Percentiles rank a stretch among this genome's conserved stretches.
Conservation (phyloP, 2,113 vertebrate species). For the Tupaia tana region DNA sequence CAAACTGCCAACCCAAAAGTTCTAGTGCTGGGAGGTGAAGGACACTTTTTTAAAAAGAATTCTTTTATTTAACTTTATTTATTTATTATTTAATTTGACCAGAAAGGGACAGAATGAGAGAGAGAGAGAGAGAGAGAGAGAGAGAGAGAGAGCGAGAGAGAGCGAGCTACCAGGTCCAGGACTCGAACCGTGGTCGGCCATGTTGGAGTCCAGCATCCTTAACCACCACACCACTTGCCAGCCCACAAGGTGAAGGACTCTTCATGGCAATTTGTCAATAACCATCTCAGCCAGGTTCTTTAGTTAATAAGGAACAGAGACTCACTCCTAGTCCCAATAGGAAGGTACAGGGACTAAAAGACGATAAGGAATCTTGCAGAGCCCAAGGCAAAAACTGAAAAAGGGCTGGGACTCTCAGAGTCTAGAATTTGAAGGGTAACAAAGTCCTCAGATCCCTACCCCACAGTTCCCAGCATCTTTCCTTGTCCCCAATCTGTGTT, state of each 20-base stretch:
- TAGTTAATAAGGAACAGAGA: background rate
- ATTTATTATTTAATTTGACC: no score
- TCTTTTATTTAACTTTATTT: no score
- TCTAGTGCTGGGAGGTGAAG: background rate
- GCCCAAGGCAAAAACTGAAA: background rate
- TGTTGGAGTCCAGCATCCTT: no score
- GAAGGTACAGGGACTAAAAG: background rate
- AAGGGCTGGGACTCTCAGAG: background rate
- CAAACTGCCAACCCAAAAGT: background rate
- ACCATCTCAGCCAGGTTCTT: background rate
- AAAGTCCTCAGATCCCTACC: background rate
- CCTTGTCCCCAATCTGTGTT: background rate
- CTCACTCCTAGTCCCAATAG: background rate
- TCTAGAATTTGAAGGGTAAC: background rate
- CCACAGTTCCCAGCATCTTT: background rate
- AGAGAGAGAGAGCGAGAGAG: no score
- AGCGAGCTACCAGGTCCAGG: no score
- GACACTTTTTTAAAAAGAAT: background rate
- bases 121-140: no score
- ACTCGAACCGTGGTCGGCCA: no score
- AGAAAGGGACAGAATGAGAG: no score
- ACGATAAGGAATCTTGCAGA: background rate
- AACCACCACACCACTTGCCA: background rate
- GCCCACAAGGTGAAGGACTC: background rate
- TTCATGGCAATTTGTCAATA: background rate